Evolutionary conservation across 2,888 invertebrate species (phyloP).

Genomic region (Siphlonurus alternatus): DNA sequence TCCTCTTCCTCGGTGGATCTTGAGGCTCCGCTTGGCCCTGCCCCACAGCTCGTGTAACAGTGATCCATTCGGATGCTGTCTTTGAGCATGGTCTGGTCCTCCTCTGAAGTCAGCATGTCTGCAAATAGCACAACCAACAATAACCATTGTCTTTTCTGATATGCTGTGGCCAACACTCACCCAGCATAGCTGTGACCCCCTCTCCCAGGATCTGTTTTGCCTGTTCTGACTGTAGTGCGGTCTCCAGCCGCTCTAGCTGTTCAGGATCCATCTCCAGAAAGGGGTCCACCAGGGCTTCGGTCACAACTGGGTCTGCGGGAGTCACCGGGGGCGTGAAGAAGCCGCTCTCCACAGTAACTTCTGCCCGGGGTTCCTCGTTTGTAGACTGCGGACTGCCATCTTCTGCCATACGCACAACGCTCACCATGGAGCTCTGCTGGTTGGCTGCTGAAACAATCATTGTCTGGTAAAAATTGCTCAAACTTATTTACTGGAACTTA

Average conservation of each 20-base stretch:
- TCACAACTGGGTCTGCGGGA: not conserved
- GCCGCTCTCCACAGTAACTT: constrained; percentile 46
- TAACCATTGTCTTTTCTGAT: not conserved
- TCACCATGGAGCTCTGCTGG: constrained; percentile 16
- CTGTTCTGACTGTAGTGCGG: constrained; percentile 32
- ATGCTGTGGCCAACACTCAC: constrained; percentile 20
- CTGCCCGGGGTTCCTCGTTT: constrained; percentile 32
- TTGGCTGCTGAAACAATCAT: constrained; percentile 16
- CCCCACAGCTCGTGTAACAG: constrained; percentile 21
- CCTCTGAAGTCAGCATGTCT: constrained; percentile 31
- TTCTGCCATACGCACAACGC: constrained; percentile 18
- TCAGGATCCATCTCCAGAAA: constrained; percentile 33
- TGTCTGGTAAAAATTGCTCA: not conserved
- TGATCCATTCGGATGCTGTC: constrained; percentile 60
- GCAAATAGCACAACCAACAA: constrained; percentile 12
- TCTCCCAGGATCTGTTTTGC: constrained; percentile 34
- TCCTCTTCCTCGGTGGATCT: too few relatives aligned
- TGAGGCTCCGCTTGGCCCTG: constrained; percentile 8
- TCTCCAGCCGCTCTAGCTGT: constrained; percentile 31
- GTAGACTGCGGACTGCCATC: constrained; percentile 12
- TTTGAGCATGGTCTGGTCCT: constrained; percentile 29
- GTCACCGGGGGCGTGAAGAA: constrained; percentile 28
- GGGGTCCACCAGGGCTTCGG: constrained; percentile 21
- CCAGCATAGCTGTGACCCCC: constrained; percentile 30
- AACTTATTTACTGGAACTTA: not conserved